Evolutionary conservation across 1,140 invertebrate species (phyloP).

Genomic region (Trachelipus rathkii): DNA sequence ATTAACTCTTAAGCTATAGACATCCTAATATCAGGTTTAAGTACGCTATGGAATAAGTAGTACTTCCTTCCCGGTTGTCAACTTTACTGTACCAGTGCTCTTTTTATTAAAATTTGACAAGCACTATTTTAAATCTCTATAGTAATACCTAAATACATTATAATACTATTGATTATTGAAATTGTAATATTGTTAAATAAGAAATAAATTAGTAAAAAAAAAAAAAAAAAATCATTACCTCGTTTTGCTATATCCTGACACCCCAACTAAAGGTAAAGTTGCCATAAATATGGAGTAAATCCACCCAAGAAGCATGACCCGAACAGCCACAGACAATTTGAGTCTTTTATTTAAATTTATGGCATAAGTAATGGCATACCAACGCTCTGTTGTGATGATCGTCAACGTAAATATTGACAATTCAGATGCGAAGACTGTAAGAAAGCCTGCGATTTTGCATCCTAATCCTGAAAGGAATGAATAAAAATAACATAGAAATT

Average conservation of each 20-base stretch:
- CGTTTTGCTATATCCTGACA: slow-evolving; percentile 75
- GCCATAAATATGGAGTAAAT: slow-evolving; percentile 70
- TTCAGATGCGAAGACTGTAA: slow-evolving; percentile 81
- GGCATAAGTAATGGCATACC: slow-evolving; percentile 83
- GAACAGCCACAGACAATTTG: slow-evolving; percentile 60
- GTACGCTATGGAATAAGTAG: too few relatives aligned
- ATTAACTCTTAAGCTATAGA: too few relatives aligned
- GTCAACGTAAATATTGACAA: slow-evolving; percentile 81
- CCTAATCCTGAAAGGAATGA: slow-evolving; percentile 54
- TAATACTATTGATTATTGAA: too few relatives aligned
- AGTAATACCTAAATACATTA: too few relatives aligned
- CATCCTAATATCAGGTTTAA: too few relatives aligned
- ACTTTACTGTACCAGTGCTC: too few relatives aligned
- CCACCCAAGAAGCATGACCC: slow-evolving; percentile 70
- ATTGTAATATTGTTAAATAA: too few relatives aligned
- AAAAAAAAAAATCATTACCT: slow-evolving; percentile 53
- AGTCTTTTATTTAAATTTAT: slow-evolving; percentile 72
- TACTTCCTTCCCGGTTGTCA: too few relatives aligned
- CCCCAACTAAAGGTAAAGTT: slow-evolving; percentile 67
- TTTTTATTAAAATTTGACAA: too few relatives aligned
- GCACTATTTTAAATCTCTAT: too few relatives aligned
- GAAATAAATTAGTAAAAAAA: too few relatives aligned
- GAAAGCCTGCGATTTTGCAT: slow-evolving; percentile 79
- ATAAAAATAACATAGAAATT: background rate
- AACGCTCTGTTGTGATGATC: slow-evolving; percentile 79